These are phyloP conservation scores for Campaea margaritaria DNA, from an alignment of 2,888 invertebrate genomes.

Conservation along the genomic window DNA sequence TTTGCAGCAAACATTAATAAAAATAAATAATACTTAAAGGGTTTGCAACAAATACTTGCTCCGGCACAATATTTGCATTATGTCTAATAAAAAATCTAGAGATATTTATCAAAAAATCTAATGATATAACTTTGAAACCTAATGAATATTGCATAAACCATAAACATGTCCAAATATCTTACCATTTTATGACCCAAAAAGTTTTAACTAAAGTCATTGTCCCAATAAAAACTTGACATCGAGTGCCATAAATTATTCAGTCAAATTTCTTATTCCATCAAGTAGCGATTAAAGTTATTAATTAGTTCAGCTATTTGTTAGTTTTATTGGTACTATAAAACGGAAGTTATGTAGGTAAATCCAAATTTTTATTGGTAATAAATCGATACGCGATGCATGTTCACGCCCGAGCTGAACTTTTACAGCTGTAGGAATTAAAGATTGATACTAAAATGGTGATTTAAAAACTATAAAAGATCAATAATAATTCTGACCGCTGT, in stretches of 20 bases:
- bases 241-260: constrained; percentile 17
- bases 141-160: constrained; percentile 3
- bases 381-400: constrained; percentile 31
- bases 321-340: constrained; percentile 26
- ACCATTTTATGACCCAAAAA: constrained; percentile 18
- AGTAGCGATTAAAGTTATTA: constrained; percentile 22
- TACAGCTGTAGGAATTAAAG: constrained; percentile 21
- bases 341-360: constrained; percentile 21
- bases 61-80: too few relatives aligned
- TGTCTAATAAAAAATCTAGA: too few relatives aligned
- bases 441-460: constrained; percentile 35
- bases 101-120: too few relatives aligned
- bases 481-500: constrained; percentile 11
- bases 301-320: constrained; percentile 29
- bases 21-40: too few relatives aligned
- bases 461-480: constrained; percentile 36
- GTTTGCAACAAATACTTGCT: too few relatives aligned
- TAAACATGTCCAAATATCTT: constrained; percentile 20
- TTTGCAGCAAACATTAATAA: too few relatives aligned
- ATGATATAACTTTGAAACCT: too few relatives aligned
- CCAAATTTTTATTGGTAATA: constrained; percentile 28
- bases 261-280: constrained; percentile 17
- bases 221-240: constrained; percentile 16
- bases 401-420: constrained; percentile 32
- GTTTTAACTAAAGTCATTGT: constrained; percentile 10